phyloP scores from a whole-genome alignment of 2,113 vertebrate species.

The Labeo catla region DNA sequence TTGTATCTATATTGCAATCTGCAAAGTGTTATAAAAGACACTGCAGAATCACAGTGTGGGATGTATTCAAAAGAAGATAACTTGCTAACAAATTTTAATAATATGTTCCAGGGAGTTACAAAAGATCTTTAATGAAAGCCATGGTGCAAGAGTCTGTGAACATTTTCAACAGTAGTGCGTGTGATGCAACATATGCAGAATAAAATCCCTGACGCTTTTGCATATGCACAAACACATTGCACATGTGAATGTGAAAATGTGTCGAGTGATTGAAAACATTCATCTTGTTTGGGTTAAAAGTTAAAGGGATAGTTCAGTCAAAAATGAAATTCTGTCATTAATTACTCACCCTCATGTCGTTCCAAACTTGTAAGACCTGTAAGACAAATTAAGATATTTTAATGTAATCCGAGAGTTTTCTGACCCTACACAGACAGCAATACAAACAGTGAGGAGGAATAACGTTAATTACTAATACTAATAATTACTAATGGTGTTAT shows the following conservation, averaged over 20 bases:
- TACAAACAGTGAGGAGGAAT: too few relatives aligned
- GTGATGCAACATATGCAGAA: background rate
- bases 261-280: background rate
- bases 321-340: too few relatives aligned
- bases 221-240: background rate
- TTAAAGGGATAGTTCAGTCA: background rate
- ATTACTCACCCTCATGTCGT: too few relatives aligned
- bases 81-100: background rate
- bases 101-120: background rate
- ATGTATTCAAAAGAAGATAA: background rate
- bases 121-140: slow-evolving; percentile 1
- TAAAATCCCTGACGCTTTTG: background rate
- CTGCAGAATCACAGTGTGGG: background rate
- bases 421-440: too few relatives aligned
- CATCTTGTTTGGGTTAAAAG: background rate
- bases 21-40: background rate
- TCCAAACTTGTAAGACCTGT: too few relatives aligned
- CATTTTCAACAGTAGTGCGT: background rate
- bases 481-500: too few relatives aligned
- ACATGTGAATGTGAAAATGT: background rate
- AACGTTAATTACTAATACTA: too few relatives aligned
- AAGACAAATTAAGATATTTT: too few relatives aligned
- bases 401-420: too few relatives aligned
- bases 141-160: background rate
- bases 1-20: slow-evolving; percentile 17